These are phyloP conservation scores for Netelia melanura DNA, from an alignment of 2,888 invertebrate species.

Conservation along the genomic window DNA sequence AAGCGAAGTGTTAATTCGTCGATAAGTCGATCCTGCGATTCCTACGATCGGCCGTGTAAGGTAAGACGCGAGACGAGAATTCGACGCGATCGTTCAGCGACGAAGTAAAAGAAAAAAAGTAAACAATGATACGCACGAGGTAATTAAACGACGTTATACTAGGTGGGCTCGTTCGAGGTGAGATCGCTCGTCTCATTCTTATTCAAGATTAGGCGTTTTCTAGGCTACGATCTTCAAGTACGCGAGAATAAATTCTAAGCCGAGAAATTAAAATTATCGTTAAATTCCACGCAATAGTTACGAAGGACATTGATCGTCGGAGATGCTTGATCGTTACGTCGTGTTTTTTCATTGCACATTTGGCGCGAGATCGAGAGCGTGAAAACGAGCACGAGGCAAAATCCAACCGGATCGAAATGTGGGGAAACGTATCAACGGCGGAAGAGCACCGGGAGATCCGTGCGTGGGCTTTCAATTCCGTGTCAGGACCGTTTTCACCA, in stretches of 20 bases:
- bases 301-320: too few species aligned
- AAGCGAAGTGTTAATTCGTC: neutral
- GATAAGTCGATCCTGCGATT: conserved; percentile 25
- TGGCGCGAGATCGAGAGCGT: conserved; percentile 8
- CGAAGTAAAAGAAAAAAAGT: conserved; percentile 18
- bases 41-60: conserved; percentile 52
- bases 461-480: neutral
- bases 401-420: neutral
- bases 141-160: conserved; percentile 30
- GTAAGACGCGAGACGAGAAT: conserved; percentile 5
- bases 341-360: neutral
- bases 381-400: conserved; percentile 9
- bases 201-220: conserved; percentile 54
- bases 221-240: conserved; percentile 9
- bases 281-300: too few species aligned
- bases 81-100: neutral
- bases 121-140: conserved; percentile 18
- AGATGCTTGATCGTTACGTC: too few species aligned
- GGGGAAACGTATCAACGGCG: neutral
- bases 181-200: conserved; percentile 48
- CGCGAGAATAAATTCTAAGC: neutral
- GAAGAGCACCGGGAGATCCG: neutral
- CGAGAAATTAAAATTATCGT: too few species aligned
- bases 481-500: conserved; percentile 12
- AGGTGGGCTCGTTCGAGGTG: conserved; percentile 53